Percentiles rank a stretch among this genome's conserved stretches.
These are phyloP conservation scores for Rhabditoides inermis DNA, from an alignment of 2,888 invertebrate genomes.

Conservation along the genomic window DNA sequence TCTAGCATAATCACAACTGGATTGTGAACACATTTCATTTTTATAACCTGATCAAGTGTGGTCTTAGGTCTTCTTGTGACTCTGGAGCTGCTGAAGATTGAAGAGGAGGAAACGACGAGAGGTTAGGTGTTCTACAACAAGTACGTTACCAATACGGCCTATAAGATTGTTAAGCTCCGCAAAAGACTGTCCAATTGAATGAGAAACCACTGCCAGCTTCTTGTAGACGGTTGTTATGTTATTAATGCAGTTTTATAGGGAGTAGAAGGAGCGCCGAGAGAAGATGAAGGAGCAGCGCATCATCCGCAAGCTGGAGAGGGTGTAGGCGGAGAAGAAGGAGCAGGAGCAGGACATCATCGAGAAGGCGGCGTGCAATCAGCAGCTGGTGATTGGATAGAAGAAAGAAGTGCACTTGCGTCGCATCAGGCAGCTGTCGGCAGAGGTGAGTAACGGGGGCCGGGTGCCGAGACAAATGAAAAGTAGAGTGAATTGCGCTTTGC, in stretches of 20 bases:
- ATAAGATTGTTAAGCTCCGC: slow-evolving; percentile 27
- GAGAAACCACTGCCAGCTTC: slow-evolving; percentile 8
- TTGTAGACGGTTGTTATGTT: background rate
- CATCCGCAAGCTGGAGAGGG: slow-evolving; percentile 31
- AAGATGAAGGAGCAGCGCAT: slow-evolving; percentile 39
- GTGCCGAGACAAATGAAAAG: too few relatives aligned
- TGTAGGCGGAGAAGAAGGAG: slow-evolving; percentile 24
- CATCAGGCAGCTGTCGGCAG: slow-evolving; percentile 31
- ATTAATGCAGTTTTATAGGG: slow-evolving; percentile 10
- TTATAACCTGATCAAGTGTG: slow-evolving; percentile 76
- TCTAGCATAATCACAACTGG: too few relatives aligned
- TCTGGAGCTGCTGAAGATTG: slow-evolving; percentile 77
- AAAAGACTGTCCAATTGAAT: slow-evolving; percentile 18
- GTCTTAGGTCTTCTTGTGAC: slow-evolving; percentile 78
- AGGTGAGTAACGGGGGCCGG: slow-evolving; percentile 14
- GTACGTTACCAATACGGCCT: slow-evolving; percentile 35
- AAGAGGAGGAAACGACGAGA: slow-evolving; percentile 74
- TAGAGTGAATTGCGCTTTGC: background rate
- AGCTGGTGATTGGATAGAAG: slow-evolving; percentile 35
- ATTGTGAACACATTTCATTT: too few relatives aligned
- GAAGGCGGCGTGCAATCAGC: slow-evolving; percentile 31
- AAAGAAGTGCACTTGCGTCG: slow-evolving; percentile 32
- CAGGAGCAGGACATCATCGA: slow-evolving; percentile 26
- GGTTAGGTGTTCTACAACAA: slow-evolving; percentile 67
- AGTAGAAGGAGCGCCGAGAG: slow-evolving; percentile 28